Evolutionary conservation across 2,888 invertebrate species (phyloP), one percentile per base, ranked within the genome.

Genomic region (Carterocephalus palaemon): DNA sequence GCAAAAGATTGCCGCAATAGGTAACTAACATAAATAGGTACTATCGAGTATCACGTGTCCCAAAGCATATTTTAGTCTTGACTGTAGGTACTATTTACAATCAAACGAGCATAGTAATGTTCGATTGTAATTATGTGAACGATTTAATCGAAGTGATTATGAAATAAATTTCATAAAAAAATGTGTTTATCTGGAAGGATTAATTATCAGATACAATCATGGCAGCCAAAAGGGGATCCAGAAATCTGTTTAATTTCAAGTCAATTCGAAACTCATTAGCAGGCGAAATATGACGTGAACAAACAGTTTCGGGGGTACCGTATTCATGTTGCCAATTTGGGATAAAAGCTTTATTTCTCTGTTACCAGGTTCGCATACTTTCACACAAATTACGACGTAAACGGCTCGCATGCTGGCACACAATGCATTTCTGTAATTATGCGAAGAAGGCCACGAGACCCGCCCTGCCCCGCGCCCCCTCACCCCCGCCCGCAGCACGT

Each of bases 401-500:
- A 69, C 71, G 67, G 67, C 52, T 63, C 73, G 74, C 74, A 70
- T 75, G 66, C 62, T 67, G 67, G 60, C 61, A 61, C 65, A 81
- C 80, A 81, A 82, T 84, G 76, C 77, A 73, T 72, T 75, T 64
- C 75, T 68, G 77, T 79, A 77, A 83, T 84, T 82, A 81, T 75
- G 70, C 68, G 67, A 68, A 67, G 73, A 73, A 75, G 65, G 67
- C 68, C 65, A 67, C 62, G 60, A 64, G 59, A 62, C 51, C 57
- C 62, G 70, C 60, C 64, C 54, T 51, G 46, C 51, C 46, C 38
- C n/a, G 9, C n/a, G n/a, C 57, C 62, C 70, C 60, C 64, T 53
- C 49, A 46, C 51, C 46, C 38, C n/a, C 7, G 19, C 23, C 9
- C 13, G 12, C 10, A 12, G 12, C 7, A 24, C 19, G 33, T 41